Conservation (phyloP, 2,888 invertebrate species). For the Agrochola circellaris region DNA sequence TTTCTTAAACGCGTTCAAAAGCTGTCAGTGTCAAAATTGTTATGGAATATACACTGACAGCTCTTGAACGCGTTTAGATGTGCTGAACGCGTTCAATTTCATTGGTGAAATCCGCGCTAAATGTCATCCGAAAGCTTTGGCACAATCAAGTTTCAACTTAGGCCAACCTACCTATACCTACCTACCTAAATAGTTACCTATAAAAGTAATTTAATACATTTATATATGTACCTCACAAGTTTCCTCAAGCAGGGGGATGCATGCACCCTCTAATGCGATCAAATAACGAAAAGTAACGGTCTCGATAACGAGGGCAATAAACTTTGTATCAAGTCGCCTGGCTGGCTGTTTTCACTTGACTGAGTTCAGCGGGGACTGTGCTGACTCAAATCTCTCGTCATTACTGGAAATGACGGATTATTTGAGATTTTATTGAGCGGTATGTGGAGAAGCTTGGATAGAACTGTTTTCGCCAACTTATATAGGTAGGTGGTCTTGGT, state of each 20-base stretch:
- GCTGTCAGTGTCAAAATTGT: too few species aligned
- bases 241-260: conserved; percentile 57
- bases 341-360: conserved; percentile 84
- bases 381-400: conserved; percentile 57
- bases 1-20: too few species aligned
- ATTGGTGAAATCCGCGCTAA: too few species aligned
- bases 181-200: background rate
- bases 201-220: conserved; percentile 31
- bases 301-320: conserved; percentile 88
- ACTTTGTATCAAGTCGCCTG: conserved; percentile 81
- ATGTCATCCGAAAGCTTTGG: too few species aligned
- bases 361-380: conserved; percentile 75
- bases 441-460: background rate
- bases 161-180: background rate
- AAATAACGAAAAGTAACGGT: conserved; percentile 87
- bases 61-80: too few species aligned
- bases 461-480: background rate
- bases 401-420: conserved; percentile 36
- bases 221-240: conserved; percentile 36
- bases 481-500: too few species aligned
- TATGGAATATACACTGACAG: too few species aligned
- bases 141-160: background rate
- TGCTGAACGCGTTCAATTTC: too few species aligned
- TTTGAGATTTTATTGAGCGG: conserved; percentile 32
- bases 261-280: conserved; percentile 87